Base-by-base conservation (phyloP, 2,888 invertebrate species). In the Torymus aiolomorphi region DNA sequence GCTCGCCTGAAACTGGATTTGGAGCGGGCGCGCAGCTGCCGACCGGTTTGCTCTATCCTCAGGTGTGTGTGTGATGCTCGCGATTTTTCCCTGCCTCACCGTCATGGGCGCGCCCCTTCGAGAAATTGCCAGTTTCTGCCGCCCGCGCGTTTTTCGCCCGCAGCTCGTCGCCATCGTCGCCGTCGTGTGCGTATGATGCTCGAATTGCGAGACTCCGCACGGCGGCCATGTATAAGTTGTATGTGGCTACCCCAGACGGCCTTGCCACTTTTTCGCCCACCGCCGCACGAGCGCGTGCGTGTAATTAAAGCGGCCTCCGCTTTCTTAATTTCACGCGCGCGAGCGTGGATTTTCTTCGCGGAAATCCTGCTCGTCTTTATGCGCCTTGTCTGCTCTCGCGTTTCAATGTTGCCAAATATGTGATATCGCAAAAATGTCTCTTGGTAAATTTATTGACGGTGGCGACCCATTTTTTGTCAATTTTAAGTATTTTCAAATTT, bases 1-100 rank as follows among this genome's bases (percentile, higher is more conserved):
- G 42, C 42, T 42, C 42, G 42, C 42, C 42, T 42, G 59, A 59
- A 72, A 71, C 78, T 73, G 78, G 66, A 78, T 67, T 71, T 52
- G 52, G 52, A 57, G 24, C 76, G n/a, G 24, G 18, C 52, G 31
- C 13, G 49, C 56, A 12, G 62, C 65, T 56, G 63, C 63, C 57
- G 57, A 77, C 71, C 65, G 70, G 76, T 65, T 77, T 20, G 42
- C 42, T 42, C 42, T 42, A 42, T 42, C 18, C 18, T 67, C 54
- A 54, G 67, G 20, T 13, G 67, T 2, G 56, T 24, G 51, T 14
- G 18, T 11, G n/a, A n/a, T 18, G 12, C 18, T 18, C 2, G 2
- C 52, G 51, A 52, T 20, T 52, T 66, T 66, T n/a, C 66, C 3
- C 13, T 52, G 2, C 18, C 13, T n/a, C 24, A 24, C 4, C 42